Evolutionary conservation across 2,113 vertebrate genomes (phyloP).

Genomic region (Scomber colias): DNA sequence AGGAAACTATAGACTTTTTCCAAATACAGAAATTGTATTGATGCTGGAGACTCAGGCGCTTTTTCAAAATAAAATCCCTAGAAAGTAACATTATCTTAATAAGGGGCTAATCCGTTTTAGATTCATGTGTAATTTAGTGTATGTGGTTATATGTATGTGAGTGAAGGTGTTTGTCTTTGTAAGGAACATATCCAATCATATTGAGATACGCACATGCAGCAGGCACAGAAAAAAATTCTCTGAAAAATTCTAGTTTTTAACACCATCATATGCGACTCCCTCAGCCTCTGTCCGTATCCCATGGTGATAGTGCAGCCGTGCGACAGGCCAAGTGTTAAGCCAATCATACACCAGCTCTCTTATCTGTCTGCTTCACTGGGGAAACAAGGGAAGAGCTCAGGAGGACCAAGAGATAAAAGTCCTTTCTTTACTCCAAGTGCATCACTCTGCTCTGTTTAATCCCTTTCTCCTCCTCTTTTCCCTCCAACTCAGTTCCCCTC

Average conservation of each 20-base stretch:
- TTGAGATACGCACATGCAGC: too few relatives aligned
- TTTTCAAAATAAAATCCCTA: too few relatives aligned
- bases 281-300: conserved; percentile 52
- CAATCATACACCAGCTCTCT: conserved; percentile 70
- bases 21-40: too few relatives aligned
- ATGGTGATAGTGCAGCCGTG: conserved; percentile 49
- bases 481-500: conserved; percentile 51
- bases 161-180: too few relatives aligned
- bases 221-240: too few relatives aligned
- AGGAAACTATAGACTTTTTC: too few relatives aligned
- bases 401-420: conserved; percentile 70
- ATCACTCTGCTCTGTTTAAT: conserved; percentile 66
- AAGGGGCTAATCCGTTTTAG: too few relatives aligned
- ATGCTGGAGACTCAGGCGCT: too few relatives aligned
- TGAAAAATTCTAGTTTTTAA: conserved; percentile 36
- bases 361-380: conserved; percentile 70
- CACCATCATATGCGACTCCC: conserved; percentile 63
- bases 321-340: conserved; percentile 65
- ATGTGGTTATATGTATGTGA: too few relatives aligned
- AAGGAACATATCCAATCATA: too few relatives aligned
- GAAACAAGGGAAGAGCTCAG: conserved; percentile 66
- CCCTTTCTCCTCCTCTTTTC: conserved; percentile 24
- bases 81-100: too few relatives aligned
- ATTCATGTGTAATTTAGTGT: too few relatives aligned
- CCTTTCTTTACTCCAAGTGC: conserved; percentile 63